Conservation (phyloP, 2,888 invertebrate species). For the Pseudoips prasinana region DNA sequence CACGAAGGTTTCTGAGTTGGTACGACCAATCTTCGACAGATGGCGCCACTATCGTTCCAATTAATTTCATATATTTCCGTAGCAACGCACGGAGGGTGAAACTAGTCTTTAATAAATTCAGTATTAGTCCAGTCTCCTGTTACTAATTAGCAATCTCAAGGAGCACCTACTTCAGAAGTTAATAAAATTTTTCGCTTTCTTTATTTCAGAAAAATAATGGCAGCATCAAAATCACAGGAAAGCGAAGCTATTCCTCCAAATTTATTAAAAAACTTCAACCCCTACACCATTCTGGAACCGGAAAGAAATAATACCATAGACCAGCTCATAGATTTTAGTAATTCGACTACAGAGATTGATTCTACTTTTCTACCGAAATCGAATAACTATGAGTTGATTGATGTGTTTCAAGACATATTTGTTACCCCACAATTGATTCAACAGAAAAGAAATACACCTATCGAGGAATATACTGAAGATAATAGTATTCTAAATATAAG, state of each 20-base stretch:
- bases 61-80: too few species aligned
- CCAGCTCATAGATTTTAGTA: constrained; percentile 20
- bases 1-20: too few species aligned
- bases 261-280: constrained; percentile 21
- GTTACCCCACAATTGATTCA: constrained; percentile 21
- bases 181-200: too few species aligned
- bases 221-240: constrained; percentile 1
- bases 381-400: constrained; percentile 14
- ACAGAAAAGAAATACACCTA: constrained; percentile 2
- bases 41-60: too few species aligned
- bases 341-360: constrained; percentile 8
- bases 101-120: too few species aligned
- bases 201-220: constrained; percentile 10
- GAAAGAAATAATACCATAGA: constrained; percentile 13
- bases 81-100: too few species aligned
- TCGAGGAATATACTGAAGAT: background rate
- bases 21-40: too few species aligned
- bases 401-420: constrained; percentile 23
- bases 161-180: too few species aligned
- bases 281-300: constrained; percentile 17
- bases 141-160: too few species aligned
- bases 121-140: too few species aligned
- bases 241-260: constrained; percentile 13
- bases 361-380: constrained; percentile 10
- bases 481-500: background rate